Evolutionary conservation across 2,113 vertebrate genomes (phyloP).

Genomic region (Eclectus roratus): DNA sequence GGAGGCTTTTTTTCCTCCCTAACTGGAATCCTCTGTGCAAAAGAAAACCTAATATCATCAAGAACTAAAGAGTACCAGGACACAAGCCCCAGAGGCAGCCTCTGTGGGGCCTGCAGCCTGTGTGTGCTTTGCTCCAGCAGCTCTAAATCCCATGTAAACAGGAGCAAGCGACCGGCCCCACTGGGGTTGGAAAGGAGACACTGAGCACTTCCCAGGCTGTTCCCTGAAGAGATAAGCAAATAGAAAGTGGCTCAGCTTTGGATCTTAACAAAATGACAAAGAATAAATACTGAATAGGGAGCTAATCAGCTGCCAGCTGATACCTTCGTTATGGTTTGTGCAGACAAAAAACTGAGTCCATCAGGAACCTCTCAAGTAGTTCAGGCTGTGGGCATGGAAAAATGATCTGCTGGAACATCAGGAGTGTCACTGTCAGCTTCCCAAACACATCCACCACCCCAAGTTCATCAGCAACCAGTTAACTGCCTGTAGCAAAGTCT

Average conservation of each 20-base stretch:
- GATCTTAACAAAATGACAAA: background rate
- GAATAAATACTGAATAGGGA: background rate
- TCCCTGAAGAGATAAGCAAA: background rate
- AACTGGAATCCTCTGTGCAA: background rate
- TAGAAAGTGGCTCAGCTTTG: background rate
- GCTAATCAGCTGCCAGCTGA: conserved; percentile 30
- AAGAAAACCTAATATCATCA: background rate
- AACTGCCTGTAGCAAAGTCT: conserved; percentile 21
- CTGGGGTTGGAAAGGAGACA: background rate
- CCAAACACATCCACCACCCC: background rate
- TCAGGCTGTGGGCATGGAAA: background rate
- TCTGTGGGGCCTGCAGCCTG: background rate
- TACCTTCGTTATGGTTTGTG: background rate
- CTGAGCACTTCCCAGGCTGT: background rate
- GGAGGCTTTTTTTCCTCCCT: background rate
- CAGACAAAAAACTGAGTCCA: background rate
- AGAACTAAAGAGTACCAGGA: background rate
- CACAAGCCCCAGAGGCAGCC: background rate
- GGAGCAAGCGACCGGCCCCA: background rate
- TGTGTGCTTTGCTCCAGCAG: background rate
- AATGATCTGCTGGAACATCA: conserved; percentile 18
- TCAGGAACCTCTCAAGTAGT: background rate
- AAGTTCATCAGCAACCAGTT: background rate
- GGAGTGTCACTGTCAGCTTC: background rate
- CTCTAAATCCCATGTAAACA: background rate